Evolutionary conservation across 2,888 invertebrate genomes (phyloP).

Genomic region (Tuberolachnus salignus): DNA sequence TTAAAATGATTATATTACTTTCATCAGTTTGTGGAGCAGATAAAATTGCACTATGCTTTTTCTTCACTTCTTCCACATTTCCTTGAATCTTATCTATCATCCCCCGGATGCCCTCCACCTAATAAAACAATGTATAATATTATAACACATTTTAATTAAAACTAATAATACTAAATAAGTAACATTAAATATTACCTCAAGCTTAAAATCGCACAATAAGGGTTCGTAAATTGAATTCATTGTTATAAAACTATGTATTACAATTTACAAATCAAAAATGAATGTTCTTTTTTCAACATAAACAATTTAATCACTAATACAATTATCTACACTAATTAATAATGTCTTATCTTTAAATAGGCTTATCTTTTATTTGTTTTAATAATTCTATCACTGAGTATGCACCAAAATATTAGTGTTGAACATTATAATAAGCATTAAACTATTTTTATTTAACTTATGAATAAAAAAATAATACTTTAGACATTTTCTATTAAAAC

Average conservation of each 20-base stretch:
- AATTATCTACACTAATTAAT: slow-evolving; percentile 16
- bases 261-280: slow-evolving; percentile 2
- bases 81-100: slow-evolving; percentile 99
- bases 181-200: slow-evolving; percentile 12
- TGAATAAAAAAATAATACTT: neutral
- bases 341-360: slow-evolving; percentile 38
- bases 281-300: neutral
- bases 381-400: slow-evolving; percentile 8
- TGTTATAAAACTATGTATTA: neutral
- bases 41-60: slow-evolving; percentile 99
- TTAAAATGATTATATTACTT: slow-evolving; percentile 69
- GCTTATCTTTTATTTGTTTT: slow-evolving; percentile 34
- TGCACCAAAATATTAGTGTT: neutral
- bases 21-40: slow-evolving; percentile 99
- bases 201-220: slow-evolving; percentile 24
- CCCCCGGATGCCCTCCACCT: slow-evolving; percentile 99
- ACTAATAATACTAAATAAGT: slow-evolving; percentile 22
- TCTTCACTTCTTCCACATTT: slow-evolving; percentile 99
- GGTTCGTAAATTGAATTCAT: slow-evolving; percentile 44
- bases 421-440: neutral
- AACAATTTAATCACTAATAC: slow-evolving; percentile 16
- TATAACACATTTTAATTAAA: neutral
- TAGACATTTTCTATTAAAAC: neutral
- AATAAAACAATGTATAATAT: slow-evolving; percentile 60
- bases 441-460: neutral